phyloP scores from a whole-genome alignment of 1,140 invertebrate species.

The Lasioglossum baleicum region DNA sequence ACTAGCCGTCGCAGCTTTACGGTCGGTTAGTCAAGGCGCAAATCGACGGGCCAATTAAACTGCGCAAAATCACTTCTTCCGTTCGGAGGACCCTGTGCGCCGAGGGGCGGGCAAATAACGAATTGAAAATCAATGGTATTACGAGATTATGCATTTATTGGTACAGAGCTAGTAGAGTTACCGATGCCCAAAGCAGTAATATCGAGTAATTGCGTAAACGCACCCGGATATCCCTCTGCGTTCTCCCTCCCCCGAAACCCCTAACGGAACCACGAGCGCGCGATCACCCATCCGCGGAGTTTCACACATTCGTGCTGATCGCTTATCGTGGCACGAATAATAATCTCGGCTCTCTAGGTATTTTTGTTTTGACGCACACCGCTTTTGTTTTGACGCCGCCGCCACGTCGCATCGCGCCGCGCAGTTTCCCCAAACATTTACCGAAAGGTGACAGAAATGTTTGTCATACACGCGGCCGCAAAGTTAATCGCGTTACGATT shows the following conservation, averaged over 20 bases:
- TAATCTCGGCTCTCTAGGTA: conserved; percentile 18
- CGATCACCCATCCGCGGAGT: conserved; percentile 43
- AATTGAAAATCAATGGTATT: conserved; percentile 71
- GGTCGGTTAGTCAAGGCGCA: conserved; percentile 39
- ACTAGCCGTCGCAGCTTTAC: conserved; percentile 25
- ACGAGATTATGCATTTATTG: conserved; percentile 71
- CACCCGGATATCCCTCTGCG: conserved; percentile 59
- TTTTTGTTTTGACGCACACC: too few species aligned
- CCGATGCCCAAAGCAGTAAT: conserved; percentile 68
- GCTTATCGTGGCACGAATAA: conserved; percentile 46
- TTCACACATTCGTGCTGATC: conserved; percentile 31
- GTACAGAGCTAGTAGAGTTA: conserved; percentile 64
- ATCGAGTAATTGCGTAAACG: conserved; percentile 71
- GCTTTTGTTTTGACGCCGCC: too few species aligned
- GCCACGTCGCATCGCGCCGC: too few species aligned
- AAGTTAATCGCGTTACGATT: too few species aligned
- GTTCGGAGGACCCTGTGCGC: conserved; percentile 60
- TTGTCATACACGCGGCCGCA: too few species aligned
- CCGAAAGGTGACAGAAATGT: too few species aligned
- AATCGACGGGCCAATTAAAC: conserved; percentile 60
- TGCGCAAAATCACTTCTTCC: conserved; percentile 63
- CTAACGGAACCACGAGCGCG: conserved; percentile 40
- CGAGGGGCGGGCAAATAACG: conserved; percentile 62
- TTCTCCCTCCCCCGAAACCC: conserved; percentile 27
- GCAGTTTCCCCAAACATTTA: too few species aligned